Conservation (phyloP, 1,140 invertebrate species). For the Heliothis virescens region DNA sequence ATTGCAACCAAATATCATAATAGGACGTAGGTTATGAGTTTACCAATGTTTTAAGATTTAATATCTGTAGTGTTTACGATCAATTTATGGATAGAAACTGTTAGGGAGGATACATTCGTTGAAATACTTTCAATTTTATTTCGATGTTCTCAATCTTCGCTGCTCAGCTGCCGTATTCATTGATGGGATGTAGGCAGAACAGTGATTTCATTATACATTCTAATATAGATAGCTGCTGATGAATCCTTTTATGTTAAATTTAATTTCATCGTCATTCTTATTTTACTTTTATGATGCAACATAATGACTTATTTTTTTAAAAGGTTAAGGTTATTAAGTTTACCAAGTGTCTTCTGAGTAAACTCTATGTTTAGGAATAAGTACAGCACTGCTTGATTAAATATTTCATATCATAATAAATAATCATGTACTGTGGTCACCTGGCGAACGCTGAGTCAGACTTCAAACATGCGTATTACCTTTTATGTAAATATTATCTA, state of each 20-base stretch:
- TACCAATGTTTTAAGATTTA: background rate
- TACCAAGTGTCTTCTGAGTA: background rate
- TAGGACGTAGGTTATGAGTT: background rate
- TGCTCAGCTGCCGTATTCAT: background rate
- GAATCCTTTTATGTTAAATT: conserved; percentile 22
- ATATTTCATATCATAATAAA: background rate
- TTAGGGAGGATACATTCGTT: background rate
- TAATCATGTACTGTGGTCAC: background rate
- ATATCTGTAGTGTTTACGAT: conserved; percentile 9
- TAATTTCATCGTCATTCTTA: conserved; percentile 12
- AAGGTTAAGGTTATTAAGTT: conserved; percentile 31
- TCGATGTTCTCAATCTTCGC: background rate
- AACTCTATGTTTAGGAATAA: background rate
- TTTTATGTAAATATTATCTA: background rate
- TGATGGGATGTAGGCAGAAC: conserved; percentile 10
- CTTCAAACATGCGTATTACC: no score
- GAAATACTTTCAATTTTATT: conserved; percentile 9
- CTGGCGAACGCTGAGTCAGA: no score
- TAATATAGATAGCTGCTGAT: conserved; percentile 1
- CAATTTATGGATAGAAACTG: background rate
- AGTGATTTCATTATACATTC: conserved; percentile 8
- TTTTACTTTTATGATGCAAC: background rate
- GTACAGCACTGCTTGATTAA: background rate
- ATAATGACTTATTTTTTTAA: background rate
- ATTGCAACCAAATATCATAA: conserved; percentile 24